Evolutionary conservation across 2,113 vertebrate genomes (phyloP).

Genomic region (Trogon surrucura): DNA sequence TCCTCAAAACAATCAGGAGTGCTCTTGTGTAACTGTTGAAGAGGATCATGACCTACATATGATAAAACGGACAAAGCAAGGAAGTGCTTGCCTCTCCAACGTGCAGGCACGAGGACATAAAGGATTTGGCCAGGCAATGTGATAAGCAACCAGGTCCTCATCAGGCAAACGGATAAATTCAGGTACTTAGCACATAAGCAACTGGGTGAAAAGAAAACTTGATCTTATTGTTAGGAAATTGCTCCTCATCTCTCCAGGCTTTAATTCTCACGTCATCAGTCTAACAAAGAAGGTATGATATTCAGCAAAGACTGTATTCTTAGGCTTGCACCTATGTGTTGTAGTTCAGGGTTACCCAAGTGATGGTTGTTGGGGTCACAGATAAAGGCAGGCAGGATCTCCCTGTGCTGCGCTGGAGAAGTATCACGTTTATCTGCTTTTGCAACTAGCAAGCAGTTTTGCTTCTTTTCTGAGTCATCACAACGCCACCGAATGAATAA

Average conservation of each 20-base stretch:
- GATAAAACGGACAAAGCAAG: neutral
- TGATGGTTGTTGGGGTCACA: neutral
- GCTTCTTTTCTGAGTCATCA: neutral
- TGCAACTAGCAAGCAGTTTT: neutral
- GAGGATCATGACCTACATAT: neutral
- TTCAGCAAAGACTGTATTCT: neutral
- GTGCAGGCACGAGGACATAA: accelerated
- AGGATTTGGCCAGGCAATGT: neutral
- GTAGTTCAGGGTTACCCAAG: neutral
- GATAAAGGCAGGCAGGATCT: neutral
- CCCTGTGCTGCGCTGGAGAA: neutral
- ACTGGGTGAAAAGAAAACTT: neutral
- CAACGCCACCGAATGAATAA: neutral
- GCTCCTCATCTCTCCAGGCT: neutral
- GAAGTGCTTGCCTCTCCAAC: neutral
- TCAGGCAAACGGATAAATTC: neutral
- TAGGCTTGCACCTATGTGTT: neutral
- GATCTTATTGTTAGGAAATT: neutral
- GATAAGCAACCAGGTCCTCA: neutral
- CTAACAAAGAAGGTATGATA: neutral
- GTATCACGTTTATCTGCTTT: neutral
- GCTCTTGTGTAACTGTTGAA: neutral
- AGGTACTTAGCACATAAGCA: neutral
- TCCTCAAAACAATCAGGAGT: neutral
- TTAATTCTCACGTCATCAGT: neutral